Evolutionary conservation across 2,797 vertebrate genomes (phyloP), one percentile per base, ranked within the genome.

Genomic region (Propithecus deckenii): DNA sequence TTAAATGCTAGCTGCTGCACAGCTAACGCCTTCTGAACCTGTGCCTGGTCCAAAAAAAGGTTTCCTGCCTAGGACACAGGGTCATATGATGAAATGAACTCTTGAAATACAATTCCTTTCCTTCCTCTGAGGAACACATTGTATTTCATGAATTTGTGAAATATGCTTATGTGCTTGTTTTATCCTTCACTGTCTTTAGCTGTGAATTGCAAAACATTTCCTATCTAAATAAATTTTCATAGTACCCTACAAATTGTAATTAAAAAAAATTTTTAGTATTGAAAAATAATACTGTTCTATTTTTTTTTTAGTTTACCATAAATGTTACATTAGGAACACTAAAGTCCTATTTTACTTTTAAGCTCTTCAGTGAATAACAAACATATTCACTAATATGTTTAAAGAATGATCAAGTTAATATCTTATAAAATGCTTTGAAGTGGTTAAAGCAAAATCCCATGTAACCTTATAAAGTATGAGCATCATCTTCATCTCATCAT

Each of bases 111-210:
- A 91, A 61, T 96, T 95, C 76, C n/a, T 79, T 79, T 79, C 87
- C 74, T 94, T 97, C 81, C 61, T 97, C 94, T 96, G 80, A 95
- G 32, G 96, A 97, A 57, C 93, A 97, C 55, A 35, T 67, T 90
- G 23, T 93, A 93, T 94, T 95, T 96, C 91, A 92, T 92, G 76
- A 95, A 91, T 97, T 97, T 97, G 23, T 97, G 72, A 86, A 96
- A 75, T 50, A 83, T 52, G 13, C 52, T 43, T 92, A 28, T 75
- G 9, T 10, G 2, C 43, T 35, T 94, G 59, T 91, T 89, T 91
- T 32, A 80, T 61, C 28, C 18, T 72, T 76, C 41, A 28, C 43
- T 94, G 43, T 61, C 50, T 95, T 93, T 78, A 85, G 41, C 41
- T 35, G 25, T 94, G 52, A 67, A 57, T 92, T 74, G 5, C n/a